Evolutionary conservation across 2,888 invertebrate genomes (phyloP).

Genomic region (Acanthosepion esculentum): DNA sequence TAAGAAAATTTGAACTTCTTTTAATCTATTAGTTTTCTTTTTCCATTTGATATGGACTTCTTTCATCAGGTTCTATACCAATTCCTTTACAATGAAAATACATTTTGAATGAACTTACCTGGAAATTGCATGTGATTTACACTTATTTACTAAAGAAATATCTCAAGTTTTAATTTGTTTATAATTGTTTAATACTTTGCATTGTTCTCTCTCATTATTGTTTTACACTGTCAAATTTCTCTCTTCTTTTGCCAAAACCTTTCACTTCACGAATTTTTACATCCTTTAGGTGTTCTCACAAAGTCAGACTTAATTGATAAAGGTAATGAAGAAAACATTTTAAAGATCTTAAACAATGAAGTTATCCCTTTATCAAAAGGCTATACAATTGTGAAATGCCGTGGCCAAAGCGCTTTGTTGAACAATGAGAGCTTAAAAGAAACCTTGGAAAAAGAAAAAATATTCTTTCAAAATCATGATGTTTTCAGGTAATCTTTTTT

Average conservation of each 20-base stretch:
- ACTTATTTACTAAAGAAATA: no score
- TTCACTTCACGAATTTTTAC: neutral
- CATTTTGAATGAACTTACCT: no score
- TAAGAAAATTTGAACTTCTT: neutral
- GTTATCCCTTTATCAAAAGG: constrained; percentile 50
- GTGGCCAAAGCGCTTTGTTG: constrained; percentile 50
- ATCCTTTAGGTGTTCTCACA: constrained; percentile 53
- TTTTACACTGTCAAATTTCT: no score
- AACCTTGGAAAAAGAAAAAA: constrained; percentile 48
- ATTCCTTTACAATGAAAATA: no score
- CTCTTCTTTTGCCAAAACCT: no score
- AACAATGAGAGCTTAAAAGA: constrained; percentile 49
- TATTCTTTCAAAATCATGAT: constrained; percentile 50
- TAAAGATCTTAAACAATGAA: constrained; percentile 51
- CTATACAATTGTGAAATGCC: constrained; percentile 53
- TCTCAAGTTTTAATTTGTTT: no score
- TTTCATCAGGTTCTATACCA: no score
- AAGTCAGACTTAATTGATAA: constrained; percentile 53
- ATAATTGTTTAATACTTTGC: no score
- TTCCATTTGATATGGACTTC: no score
- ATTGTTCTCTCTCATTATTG: no score
- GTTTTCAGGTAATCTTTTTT: constrained; percentile 36
- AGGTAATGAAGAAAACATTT: constrained; percentile 49
- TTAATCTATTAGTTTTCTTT: neutral
- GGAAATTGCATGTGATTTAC: no score